Evolutionary conservation across 2,888 invertebrate genomes (phyloP).

Genomic region (Eupithecia inturbata): DNA sequence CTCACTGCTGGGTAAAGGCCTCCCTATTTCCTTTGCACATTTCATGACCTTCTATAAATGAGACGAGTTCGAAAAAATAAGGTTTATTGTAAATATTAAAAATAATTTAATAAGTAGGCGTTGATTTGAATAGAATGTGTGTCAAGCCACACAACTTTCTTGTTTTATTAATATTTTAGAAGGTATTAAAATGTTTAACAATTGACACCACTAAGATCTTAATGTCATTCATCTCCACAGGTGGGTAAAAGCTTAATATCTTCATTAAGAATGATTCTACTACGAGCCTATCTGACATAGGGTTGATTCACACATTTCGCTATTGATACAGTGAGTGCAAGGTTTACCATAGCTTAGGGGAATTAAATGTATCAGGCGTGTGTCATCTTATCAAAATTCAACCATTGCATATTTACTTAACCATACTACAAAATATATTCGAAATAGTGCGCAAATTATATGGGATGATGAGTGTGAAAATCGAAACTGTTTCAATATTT

Average conservation of each 20-base stretch:
- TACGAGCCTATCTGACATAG: not conserved
- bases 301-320: not conserved
- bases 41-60: not conserved
- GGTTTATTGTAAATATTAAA: too few relatives aligned
- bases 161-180: not conserved
- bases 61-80: not conserved
- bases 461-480: not conserved
- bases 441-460: not conserved
- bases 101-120: too few relatives aligned
- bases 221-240: not conserved
- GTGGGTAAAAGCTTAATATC: not conserved
- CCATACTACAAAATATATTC: not conserved
- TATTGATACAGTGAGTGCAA: not conserved
- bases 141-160: not conserved
- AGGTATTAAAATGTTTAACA: not conserved
- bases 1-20: not conserved
- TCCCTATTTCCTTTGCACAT: not conserved
- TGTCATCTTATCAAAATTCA: not conserved
- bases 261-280: too few relatives aligned
- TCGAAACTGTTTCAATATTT: not conserved
- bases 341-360: not conserved
- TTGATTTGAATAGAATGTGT: not conserved
- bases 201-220: not conserved
- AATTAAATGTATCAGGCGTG: not conserved
- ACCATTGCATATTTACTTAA: not conserved